A percentile compares a stretch with the other conserved stretches of the same genome.
These are phyloP conservation scores for Drosophila varians DNA, from an alignment of 1,140 invertebrate species.

Conservation along the genomic window DNA sequence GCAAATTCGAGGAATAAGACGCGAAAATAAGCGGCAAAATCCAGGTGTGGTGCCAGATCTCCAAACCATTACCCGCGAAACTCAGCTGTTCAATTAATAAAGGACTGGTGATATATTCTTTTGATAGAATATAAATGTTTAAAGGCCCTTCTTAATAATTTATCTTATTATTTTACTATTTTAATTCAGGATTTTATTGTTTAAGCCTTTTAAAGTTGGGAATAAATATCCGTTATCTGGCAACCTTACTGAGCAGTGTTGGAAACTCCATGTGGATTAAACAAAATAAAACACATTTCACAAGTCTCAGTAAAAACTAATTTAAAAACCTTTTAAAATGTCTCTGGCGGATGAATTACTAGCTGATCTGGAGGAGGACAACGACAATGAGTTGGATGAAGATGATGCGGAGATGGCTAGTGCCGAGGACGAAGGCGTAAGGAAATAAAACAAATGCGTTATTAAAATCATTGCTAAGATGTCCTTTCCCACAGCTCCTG, in stretches of 20 bases:
- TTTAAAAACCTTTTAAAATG: slow-evolving; percentile 85
- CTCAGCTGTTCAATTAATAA: not conserved
- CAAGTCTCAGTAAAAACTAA: slow-evolving; percentile 3
- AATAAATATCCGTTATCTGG: not conserved
- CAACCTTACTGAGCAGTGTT: not conserved
- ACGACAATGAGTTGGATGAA: slow-evolving; percentile 88
- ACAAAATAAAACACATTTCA: slow-evolving; percentile 6
- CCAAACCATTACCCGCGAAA: not conserved
- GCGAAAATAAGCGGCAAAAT: slow-evolving; percentile 68
- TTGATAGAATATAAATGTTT: not conserved
- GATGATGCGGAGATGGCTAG: slow-evolving; percentile 85
- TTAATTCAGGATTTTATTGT: not conserved
- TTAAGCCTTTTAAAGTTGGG: not conserved
- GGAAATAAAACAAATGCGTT: not conserved
- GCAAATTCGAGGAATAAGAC: slow-evolving; percentile 33
- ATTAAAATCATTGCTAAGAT: not conserved
- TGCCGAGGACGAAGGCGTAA: slow-evolving; percentile 56
- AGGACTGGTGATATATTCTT: not conserved
- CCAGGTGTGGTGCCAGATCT: slow-evolving; percentile 8
- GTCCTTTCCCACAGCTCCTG: slow-evolving; percentile 61
- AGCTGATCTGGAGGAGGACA: slow-evolving; percentile 96
- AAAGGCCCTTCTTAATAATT: not conserved
- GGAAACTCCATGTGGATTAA: not conserved
- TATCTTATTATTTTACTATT: not conserved
- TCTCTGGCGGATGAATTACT: slow-evolving; percentile 97